These are phyloP conservation scores for Pseudochromis fuscus DNA, from an alignment of 2,797 vertebrate genomes.

Conservation along the genomic window DNA sequence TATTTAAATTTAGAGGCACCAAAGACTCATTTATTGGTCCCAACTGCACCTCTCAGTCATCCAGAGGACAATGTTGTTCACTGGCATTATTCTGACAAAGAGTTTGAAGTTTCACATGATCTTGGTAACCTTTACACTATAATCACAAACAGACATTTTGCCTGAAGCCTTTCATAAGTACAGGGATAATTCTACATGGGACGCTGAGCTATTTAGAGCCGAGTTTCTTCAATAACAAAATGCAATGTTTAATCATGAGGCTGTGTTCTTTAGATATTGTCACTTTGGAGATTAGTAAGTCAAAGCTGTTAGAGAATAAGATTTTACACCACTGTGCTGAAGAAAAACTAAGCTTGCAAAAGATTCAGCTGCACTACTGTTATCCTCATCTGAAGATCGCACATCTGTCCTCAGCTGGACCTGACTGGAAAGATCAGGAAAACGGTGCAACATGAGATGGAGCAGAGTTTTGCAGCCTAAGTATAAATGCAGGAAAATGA, in stretches of 20 bases:
- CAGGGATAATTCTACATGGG: slow-evolving; percentile 65
- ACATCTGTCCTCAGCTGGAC: not conserved
- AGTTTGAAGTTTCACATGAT: slow-evolving; percentile 69
- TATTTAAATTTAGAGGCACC: slow-evolving; percentile 21
- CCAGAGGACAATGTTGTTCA: slow-evolving; percentile 50
- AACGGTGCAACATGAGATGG: not conserved
- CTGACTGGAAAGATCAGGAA: too few relatives aligned
- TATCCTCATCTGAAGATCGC: not conserved
- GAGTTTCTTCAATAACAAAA: slow-evolving; percentile 40
- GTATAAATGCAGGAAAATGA: not conserved
- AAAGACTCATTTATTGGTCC: slow-evolving; percentile 33
- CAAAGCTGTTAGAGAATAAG: not conserved
- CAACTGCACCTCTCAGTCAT: slow-evolving; percentile 40
- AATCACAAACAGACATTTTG: slow-evolving; percentile 77
- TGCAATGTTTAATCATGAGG: not conserved
- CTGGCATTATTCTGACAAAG: slow-evolving; percentile 54
- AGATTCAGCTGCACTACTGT: too few relatives aligned
- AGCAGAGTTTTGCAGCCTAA: not conserved
- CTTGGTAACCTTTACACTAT: slow-evolving; percentile 54
- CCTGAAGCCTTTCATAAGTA: slow-evolving; percentile 46
- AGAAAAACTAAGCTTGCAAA: too few relatives aligned
- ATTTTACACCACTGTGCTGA: too few relatives aligned
- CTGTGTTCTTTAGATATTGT: slow-evolving; percentile 28
- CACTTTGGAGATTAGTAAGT: too few relatives aligned
- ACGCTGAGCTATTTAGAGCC: slow-evolving; percentile 47